phyloP scores from a whole-genome alignment of 1,140 invertebrate genomes.

The Penaeus indicus region DNA sequence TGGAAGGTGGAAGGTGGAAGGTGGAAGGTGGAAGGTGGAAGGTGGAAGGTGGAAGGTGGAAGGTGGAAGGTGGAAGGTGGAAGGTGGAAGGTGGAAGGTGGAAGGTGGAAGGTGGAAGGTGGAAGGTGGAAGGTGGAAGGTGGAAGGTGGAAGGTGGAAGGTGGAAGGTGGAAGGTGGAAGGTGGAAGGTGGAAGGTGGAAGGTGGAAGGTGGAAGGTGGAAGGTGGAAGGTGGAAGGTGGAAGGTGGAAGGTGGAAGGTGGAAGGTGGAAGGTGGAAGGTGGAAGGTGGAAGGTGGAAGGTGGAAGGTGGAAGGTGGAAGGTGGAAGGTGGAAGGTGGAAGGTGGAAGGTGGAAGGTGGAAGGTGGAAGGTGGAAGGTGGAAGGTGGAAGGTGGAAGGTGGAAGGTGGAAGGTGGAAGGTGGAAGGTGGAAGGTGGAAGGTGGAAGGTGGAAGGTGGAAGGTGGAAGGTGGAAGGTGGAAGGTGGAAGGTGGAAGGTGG shows the following conservation, averaged over 20 bases:
- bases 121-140: neutral
- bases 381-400: neutral
- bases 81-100: neutral
- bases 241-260: neutral
- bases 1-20: neutral
- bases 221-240: neutral
- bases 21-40: neutral
- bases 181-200: neutral
- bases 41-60: neutral
- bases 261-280: neutral
- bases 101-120: neutral
- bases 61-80: neutral
- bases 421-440: neutral
- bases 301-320: neutral
- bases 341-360: neutral
- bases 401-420: neutral
- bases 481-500: neutral
- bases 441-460: neutral
- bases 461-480: neutral
- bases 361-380: neutral
- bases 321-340: neutral
- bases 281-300: neutral
- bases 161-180: neutral
- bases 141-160: neutral
- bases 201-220: neutral